Evolutionary conservation across 2,797 vertebrate species (phyloP), one percentile per base, ranked within the genome.

Genomic region (Macrochelys suwanniensis): DNA sequence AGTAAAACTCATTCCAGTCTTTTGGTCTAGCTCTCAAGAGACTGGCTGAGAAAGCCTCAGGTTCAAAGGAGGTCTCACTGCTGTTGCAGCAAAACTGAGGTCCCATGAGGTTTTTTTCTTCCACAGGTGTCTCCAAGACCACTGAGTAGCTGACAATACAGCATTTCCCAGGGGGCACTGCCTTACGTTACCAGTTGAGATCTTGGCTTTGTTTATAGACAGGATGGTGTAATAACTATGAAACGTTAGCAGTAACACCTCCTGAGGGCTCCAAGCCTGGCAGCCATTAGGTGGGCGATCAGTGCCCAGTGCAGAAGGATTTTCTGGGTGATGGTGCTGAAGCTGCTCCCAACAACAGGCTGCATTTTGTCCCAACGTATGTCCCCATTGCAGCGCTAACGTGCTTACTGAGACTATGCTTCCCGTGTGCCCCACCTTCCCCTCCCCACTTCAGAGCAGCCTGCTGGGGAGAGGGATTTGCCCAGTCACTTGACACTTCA

Each of bases 221-320:
- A 42, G 51, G 4, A 51, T 0, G 0, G 68, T 11, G 51, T 1
- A 21, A 80, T 11, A 80, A 15, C 45, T 25, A 33, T 80, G 33
- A 16, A 78, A 11, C 0, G 23, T 68, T 68, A 68, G 16, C 65
- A 68, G n/a, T 71, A 71, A 19, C 16, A 23, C 65, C 37, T 42
- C 59, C 65, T 33, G 53, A 50, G 11, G 25, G n/a, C 19, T 50
- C 10, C 8, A 31, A 80, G 57, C 53, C 49, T 7, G 4, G 17
- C 2, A 71, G 85, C 50, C 76, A n/a, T 2, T 26, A n/a, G 37
- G 0, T 0, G 2, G 4, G 19, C 21, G 6, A 37, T 23, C 9
- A 68, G 5, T 42, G 19, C 37, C 19, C 65, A 71, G 37, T 19
- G 5, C 37, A 23, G 37, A 37, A 71, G 37, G 65, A 71, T 71